Percentiles rank a stretch among this genome's conserved stretches.
These are phyloP conservation scores for Palythoa grandis DNA, from an alignment of 92 coral and sea anemone genomes.

Conservation along the genomic window DNA sequence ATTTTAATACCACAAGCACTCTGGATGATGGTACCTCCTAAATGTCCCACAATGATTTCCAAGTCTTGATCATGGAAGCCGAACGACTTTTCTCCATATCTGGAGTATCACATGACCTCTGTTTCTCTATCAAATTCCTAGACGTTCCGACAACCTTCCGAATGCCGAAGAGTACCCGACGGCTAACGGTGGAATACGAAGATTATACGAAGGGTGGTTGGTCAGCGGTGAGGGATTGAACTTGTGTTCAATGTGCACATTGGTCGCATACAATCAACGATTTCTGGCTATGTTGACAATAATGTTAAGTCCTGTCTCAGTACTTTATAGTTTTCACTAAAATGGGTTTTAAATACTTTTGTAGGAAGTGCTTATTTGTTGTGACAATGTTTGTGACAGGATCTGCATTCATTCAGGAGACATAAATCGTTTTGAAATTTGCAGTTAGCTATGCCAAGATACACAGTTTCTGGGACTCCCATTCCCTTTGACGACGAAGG, in stretches of 20 bases:
- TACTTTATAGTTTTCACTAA: too few relatives aligned
- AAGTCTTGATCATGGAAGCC: constrained; percentile 40
- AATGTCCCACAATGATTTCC: constrained; percentile 37
- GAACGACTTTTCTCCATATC: constrained; percentile 42
- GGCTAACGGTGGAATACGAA: neutral
- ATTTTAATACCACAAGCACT: constrained; percentile 14
- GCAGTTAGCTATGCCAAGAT: constrained; percentile 39
- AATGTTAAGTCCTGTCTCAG: too few relatives aligned
- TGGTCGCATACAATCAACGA: neutral
- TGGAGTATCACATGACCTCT: constrained; percentile 67
- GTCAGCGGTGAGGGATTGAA: constrained; percentile 6
- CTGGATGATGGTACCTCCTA: constrained; percentile 24
- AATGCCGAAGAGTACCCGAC: constrained; percentile 33
- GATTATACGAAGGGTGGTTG: neutral
- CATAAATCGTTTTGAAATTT: neutral
- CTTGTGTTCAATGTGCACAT: too few relatives aligned
- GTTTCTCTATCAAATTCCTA: constrained; percentile 68
- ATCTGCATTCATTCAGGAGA: too few relatives aligned
- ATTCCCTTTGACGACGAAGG: constrained; percentile 69
- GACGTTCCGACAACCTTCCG: constrained; percentile 50
- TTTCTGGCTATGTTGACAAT: neutral
- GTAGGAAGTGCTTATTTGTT: too few relatives aligned
- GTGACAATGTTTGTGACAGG: too few relatives aligned
- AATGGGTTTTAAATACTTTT: too few relatives aligned
- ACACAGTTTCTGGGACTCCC: constrained; percentile 66